Percentiles rank a stretch among this genome's conserved stretches.
Evolutionary conservation across 2,113 vertebrate species (phyloP).

Genomic region (Litocranius walleri): DNA sequence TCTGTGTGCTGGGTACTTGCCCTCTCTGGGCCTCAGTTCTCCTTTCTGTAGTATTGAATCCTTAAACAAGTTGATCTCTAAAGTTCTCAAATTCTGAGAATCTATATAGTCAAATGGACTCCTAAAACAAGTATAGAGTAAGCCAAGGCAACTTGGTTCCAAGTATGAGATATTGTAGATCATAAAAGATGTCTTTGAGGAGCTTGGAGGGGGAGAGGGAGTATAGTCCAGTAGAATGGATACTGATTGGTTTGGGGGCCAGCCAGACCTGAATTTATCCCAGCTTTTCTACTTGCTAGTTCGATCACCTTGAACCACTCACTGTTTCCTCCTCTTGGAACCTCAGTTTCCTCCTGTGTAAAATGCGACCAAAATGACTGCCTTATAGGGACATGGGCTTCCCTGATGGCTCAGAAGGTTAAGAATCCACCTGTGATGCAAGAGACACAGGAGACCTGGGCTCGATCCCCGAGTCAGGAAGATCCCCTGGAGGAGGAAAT

Average conservation of each 20-base stretch:
- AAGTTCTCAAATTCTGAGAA: slow-evolving; percentile 33
- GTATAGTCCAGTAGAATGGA: neutral
- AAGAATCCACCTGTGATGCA: neutral
- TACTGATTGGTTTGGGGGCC: neutral
- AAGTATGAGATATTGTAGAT: neutral
- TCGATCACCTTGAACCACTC: neutral
- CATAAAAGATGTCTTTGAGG: neutral
- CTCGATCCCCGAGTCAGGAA: neutral
- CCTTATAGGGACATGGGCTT: neutral
- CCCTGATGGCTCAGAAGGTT: neutral
- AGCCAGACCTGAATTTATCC: slow-evolving; percentile 6
- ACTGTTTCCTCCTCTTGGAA: neutral
- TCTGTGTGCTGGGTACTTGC: neutral
- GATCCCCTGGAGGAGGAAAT: neutral
- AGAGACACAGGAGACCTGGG: neutral
- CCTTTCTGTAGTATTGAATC: neutral
- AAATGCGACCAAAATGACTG: neutral
- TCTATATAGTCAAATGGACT: neutral
- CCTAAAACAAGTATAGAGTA: neutral
- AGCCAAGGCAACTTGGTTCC: neutral
- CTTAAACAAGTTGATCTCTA: neutral
- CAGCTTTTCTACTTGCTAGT: neutral
- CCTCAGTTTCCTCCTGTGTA: neutral
- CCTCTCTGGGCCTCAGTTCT: slow-evolving; percentile 4
- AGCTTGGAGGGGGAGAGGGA: neutral